Evolutionary conservation across 2,113 vertebrate species (phyloP), one percentile per base, ranked within the genome.

Genomic region (Neotoma lepida): DNA sequence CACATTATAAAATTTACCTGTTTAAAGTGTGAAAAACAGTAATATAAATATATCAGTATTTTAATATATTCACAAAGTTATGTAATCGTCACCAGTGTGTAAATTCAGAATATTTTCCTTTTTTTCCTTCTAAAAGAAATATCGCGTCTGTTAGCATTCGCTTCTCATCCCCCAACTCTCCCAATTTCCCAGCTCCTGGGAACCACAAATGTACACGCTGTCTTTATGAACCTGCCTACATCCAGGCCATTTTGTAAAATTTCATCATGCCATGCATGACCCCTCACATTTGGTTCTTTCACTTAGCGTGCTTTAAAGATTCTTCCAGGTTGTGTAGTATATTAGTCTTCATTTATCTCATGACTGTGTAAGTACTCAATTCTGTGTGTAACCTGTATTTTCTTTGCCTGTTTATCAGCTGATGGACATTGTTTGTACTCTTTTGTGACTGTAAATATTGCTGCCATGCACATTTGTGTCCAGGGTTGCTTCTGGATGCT

Each of bases 81-180:
- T 82, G 0, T 24, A 39, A 49, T 10, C 26, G 80, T 88, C 9
- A 76, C 14, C 33, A n/a, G 1, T 35, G 2, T 70, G 7, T 87
- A 91, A 70, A 90, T 94, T 30, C 28, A 89, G 54, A 82, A 86
- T 46, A 77, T 95, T 93, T 88, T 94, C 30, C 5, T 74, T 35
- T 74, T 35, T 87, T 39, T 80, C 13, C n/a, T 4, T 63, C 33
- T n/a, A 82, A 89, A 77, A 39, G 39, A n/a, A 89, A 84, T 35
- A 12, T 46, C 13, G 0, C 61, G 49, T 30, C 18, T 35, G 0
- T 70, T 91, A 66, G 66, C 30, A 44, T 2, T 86, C 35, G 30
- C 46, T 91, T n/a, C 17, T 9, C 1, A 71, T 68, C 28, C 22
- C 18, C 58, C n/a, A 61, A n/a, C 54, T 78, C 35, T 84, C 28